Evolutionary conservation across 1,140 invertebrate genomes (phyloP).

Genomic region (Semibalanus balanoides): DNA sequence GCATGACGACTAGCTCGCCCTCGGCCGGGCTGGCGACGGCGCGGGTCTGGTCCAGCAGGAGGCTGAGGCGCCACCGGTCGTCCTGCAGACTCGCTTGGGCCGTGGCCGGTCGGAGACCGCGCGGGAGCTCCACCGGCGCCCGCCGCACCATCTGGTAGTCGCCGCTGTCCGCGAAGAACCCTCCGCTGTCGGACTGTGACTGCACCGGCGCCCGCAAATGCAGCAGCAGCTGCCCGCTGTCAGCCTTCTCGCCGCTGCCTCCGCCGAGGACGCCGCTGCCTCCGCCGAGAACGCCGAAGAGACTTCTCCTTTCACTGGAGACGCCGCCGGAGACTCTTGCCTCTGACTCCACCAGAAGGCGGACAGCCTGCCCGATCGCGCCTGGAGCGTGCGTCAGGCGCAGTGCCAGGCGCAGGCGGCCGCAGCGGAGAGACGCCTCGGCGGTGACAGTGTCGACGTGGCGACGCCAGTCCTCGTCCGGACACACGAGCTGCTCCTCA

Average conservation of each 20-base stretch:
- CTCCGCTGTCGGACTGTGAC: slow-evolving; percentile 22
- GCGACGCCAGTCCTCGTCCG: slow-evolving; percentile 32
- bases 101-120: slow-evolving; percentile 78
- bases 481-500: slow-evolving; percentile 8
- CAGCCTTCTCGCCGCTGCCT: slow-evolving; percentile 23
- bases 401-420: slow-evolving; percentile 57
- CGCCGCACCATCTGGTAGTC: slow-evolving; percentile 81
- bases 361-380: slow-evolving; percentile 50
- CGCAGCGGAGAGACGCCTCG: slow-evolving; percentile 63
- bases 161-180: slow-evolving; percentile 86
- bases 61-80: slow-evolving; percentile 41
- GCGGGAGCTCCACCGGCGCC: slow-evolving; percentile 59
- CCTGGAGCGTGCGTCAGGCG: slow-evolving; percentile 46
- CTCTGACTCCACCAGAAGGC: slow-evolving; percentile 54
- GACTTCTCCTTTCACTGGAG: no score
- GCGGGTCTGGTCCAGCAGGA: slow-evolving; percentile 69
- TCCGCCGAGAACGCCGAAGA: no score
- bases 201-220: slow-evolving; percentile 63
- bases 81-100: slow-evolving; percentile 65
- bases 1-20: slow-evolving; percentile 68
- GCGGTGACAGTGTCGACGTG: slow-evolving; percentile 65
- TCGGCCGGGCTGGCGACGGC: slow-evolving; percentile 64
- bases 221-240: slow-evolving; percentile 86
- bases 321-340: slow-evolving; percentile 34
- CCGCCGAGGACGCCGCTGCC: no score